phyloP scores from a whole-genome alignment of 2,888 invertebrate genomes.

The Lacanobia wlatinum region DNA sequence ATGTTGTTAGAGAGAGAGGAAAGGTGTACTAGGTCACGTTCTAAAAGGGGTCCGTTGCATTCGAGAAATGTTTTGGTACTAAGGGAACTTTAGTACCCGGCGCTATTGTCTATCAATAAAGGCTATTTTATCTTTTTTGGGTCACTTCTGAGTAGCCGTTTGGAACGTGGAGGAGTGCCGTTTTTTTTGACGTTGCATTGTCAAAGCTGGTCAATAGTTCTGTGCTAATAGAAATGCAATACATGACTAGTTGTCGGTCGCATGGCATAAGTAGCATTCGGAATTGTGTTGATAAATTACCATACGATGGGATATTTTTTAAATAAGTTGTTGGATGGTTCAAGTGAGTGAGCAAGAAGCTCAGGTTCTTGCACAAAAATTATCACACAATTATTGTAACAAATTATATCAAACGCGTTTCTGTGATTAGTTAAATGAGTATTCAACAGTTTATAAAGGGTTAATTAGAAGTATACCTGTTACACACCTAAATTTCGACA shows the following conservation, averaged over 20 bases:
- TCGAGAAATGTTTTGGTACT: slow-evolving; percentile 63
- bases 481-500: no score
- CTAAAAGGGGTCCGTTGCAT: slow-evolving; percentile 72
- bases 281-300: neutral
- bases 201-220: slow-evolving; percentile 17
- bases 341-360: neutral
- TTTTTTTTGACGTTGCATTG: slow-evolving; percentile 26
- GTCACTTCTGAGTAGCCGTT: slow-evolving; percentile 36
- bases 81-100: slow-evolving; percentile 45
- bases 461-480: no score
- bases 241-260: slow-evolving; percentile 24
- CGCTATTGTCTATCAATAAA: slow-evolving; percentile 48
- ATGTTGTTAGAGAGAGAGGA: slow-evolving; percentile 75
- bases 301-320: neutral
- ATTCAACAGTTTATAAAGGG: no score
- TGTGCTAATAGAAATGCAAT: slow-evolving; percentile 29
- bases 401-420: no score
- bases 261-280: neutral
- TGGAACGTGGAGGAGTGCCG: slow-evolving; percentile 41
- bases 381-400: no score
- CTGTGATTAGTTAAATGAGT: no score
- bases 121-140: slow-evolving; percentile 47
- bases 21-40: slow-evolving; percentile 80
- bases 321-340: neutral
- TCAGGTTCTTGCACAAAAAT: no score